A percentile compares a stretch with the other conserved stretches of the same genome.
Evolutionary conservation across 23 tunicate species (phyloP).

Genomic region (Trididemnum clinides): DNA sequence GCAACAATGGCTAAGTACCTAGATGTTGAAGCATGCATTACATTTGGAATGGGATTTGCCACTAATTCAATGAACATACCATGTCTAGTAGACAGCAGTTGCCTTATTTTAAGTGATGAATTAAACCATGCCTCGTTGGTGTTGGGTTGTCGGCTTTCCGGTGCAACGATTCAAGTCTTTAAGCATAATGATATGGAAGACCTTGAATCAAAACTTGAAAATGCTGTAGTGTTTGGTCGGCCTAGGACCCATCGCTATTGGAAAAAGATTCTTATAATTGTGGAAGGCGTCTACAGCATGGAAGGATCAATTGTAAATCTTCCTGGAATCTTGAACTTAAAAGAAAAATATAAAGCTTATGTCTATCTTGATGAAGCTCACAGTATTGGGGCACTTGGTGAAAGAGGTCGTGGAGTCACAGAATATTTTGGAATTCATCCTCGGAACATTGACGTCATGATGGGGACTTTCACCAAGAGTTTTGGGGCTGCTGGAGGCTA

Average conservation of each 20-base stretch:
- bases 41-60: conserved; percentile 92
- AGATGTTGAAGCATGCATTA: conserved; percentile 73
- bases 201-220: conserved; percentile 56
- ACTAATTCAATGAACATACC: conserved; percentile 96
- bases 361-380: conserved; percentile 90
- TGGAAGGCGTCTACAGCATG: conserved; percentile 95
- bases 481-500: conserved; percentile 95
- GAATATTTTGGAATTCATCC: conserved; percentile 84
- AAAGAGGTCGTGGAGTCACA: conserved; percentile 74
- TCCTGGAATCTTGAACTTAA: conserved; percentile 54
- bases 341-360: conserved; percentile 83
- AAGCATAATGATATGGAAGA: conserved; percentile 86
- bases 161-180: conserved; percentile 64
- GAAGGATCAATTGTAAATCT: conserved; percentile 83
- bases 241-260: conserved; percentile 75
- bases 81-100: conserved; percentile 66
- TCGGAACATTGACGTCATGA: conserved; percentile 71
- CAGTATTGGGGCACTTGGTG: conserved; percentile 87
- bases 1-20: conserved; percentile 55
- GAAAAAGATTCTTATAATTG: conserved; percentile 86
- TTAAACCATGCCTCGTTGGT: conserved; percentile 85
- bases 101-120: conserved; percentile 83
- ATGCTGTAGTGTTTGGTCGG: conserved; percentile 70
- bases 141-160: conserved; percentile 76
- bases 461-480: conserved; percentile 93